Conservation (phyloP, 2,797 vertebrate species). For the Rallus crepitans region DNA sequence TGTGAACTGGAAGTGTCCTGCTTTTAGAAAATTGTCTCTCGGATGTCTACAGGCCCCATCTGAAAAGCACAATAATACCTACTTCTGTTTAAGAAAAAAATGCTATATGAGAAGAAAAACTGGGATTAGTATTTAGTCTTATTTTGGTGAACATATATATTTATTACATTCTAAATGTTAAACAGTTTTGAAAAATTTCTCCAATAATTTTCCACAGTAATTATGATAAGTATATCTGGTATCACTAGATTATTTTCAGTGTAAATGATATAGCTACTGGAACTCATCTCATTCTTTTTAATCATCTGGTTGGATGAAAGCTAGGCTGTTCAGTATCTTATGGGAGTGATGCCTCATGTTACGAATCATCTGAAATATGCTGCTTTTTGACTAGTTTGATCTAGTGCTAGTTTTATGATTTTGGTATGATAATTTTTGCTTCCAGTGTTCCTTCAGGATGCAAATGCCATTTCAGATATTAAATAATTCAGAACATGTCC, state of each 20-base stretch:
- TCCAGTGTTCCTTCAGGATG: neutral
- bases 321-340: neutral
- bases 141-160: neutral
- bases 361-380: neutral
- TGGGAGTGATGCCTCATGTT: neutral
- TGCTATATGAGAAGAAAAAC: neutral
- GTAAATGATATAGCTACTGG: neutral
- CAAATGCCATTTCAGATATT: slow-evolving; percentile 5
- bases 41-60: neutral
- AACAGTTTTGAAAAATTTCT: neutral
- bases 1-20: neutral
- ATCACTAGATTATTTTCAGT: neutral
- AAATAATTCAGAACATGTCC: neutral
- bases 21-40: neutral
- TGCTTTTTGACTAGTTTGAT: neutral
- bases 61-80: neutral
- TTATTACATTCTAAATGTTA: neutral
- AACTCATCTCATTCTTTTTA: neutral
- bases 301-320: neutral
- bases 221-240: neutral
- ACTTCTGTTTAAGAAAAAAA: neutral
- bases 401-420: neutral
- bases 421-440: neutral
- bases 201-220: neutral
- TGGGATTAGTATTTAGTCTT: neutral